A percentile compares a stretch with the other conserved stretches of the same genome.
These are phyloP conservation scores for Philotrypesis tridentata DNA, from an alignment of 1,140 invertebrate species.

Conservation along the genomic window DNA sequence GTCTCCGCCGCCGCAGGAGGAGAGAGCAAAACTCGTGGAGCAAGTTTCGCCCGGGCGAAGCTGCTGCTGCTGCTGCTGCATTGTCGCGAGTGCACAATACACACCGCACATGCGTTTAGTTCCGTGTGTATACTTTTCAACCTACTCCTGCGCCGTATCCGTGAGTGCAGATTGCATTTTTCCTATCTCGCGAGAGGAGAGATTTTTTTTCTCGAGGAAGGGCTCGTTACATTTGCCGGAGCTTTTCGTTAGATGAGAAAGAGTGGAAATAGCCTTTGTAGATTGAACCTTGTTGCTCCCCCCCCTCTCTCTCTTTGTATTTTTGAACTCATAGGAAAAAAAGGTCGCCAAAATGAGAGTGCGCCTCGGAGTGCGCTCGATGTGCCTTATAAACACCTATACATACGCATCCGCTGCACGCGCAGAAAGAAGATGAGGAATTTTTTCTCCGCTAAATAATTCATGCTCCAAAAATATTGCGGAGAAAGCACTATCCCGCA, in stretches of 20 bases:
- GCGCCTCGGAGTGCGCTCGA: no score
- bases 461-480: background rate
- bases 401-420: no score
- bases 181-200: no score
- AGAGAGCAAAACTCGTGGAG: conserved; percentile 6
- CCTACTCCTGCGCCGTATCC: no score
- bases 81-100: background rate
- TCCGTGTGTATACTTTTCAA: no score
- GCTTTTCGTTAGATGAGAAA: background rate
- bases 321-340: no score
- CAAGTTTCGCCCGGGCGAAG: conserved; percentile 9
- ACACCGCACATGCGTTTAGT: no score
- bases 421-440: background rate
- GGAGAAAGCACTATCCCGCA: no score
- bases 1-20: background rate
- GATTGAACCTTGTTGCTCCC: background rate
- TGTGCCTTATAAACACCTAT: no score
- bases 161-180: no score
- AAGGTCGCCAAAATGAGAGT: no score
- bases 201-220: background rate
- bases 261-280: background rate
- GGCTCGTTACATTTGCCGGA: background rate
- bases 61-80: background rate
- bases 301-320: no score
- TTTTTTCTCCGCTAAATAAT: background rate